These are phyloP conservation scores for Botia almorhae DNA, from an alignment of 2,797 vertebrate species.

Conservation along the genomic window DNA sequence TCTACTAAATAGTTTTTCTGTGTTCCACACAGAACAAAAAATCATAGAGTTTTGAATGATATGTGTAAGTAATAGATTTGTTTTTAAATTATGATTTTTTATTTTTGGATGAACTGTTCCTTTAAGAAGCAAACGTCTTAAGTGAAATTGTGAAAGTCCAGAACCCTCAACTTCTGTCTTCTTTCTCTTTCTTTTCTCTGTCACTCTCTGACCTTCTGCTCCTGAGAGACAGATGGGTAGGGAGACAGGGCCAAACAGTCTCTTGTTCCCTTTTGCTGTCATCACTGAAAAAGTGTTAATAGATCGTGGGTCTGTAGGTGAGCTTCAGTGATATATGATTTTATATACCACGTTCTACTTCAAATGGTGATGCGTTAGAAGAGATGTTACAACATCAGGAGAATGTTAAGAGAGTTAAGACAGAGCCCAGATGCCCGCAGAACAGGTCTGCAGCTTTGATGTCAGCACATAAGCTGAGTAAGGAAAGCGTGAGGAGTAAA, in stretches of 20 bases:
- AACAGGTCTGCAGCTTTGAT: constrained; percentile 53
- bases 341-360: not conserved
- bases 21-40: no score
- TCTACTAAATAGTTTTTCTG: not conserved
- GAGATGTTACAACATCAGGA: constrained; percentile 25
- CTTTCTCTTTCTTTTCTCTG: not conserved
- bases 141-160: not conserved
- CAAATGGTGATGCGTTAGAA: constrained; percentile 12
- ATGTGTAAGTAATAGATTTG: no score
- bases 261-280: constrained; percentile 33
- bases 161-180: not conserved
- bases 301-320: constrained; percentile 5
- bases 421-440: constrained; percentile 22
- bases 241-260: not conserved
- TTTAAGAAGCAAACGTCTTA: not conserved
- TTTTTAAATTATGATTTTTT: no score
- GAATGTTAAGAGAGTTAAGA: constrained; percentile 35
- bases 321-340: constrained; percentile 6
- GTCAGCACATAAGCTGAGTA: constrained; percentile 55
- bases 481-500: constrained; percentile 47
- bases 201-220: constrained; percentile 11
- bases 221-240: constrained; percentile 27
- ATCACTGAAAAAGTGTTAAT: constrained; percentile 13
- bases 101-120: no score
- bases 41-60: no score